These are phyloP conservation scores for Drosophila asahinai DNA, from an alignment of 1,140 invertebrate genomes.

Conservation along the genomic window DNA sequence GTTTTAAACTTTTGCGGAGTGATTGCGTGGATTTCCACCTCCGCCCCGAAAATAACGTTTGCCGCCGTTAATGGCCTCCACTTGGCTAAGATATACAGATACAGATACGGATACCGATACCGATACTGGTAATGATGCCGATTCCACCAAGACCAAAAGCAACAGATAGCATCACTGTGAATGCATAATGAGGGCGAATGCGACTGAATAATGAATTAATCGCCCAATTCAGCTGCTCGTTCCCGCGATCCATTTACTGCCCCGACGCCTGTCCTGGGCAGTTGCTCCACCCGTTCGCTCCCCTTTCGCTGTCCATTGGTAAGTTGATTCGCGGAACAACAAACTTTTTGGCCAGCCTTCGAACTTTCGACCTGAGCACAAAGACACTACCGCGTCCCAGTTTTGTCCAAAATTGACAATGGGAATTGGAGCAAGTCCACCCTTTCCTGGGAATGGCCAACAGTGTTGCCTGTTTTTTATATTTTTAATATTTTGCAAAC, in stretches of 20 bases:
- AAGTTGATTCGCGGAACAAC: constrained; percentile 21
- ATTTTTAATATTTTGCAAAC: too few relatives aligned
- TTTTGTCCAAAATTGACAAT: not conserved
- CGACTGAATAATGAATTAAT: constrained; percentile 54
- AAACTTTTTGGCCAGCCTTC: not conserved
- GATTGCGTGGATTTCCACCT: constrained; percentile 13
- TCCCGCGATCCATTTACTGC: constrained; percentile 42
- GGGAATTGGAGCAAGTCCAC: not conserved
- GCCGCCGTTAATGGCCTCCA: constrained; percentile 11
- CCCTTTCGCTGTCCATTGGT: not conserved
- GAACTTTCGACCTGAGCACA: not conserved
- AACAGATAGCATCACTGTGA: constrained; percentile 29
- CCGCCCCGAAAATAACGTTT: constrained; percentile 12
- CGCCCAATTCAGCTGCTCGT: constrained; percentile 44
- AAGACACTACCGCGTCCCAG: constrained; percentile 3
- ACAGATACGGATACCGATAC: constrained; percentile 2
- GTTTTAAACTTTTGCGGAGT: constrained; percentile 30
- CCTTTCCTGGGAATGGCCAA: not conserved
- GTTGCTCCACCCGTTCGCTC: not conserved
- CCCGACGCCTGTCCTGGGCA: not conserved
- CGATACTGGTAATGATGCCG: constrained; percentile 1
- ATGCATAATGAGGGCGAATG: constrained; percentile 46
- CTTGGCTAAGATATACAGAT: not conserved
- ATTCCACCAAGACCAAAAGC: constrained; percentile 11
- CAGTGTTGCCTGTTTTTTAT: not conserved